phyloP scores from a whole-genome alignment of 2,113 vertebrate genomes.

The human region DNA sequence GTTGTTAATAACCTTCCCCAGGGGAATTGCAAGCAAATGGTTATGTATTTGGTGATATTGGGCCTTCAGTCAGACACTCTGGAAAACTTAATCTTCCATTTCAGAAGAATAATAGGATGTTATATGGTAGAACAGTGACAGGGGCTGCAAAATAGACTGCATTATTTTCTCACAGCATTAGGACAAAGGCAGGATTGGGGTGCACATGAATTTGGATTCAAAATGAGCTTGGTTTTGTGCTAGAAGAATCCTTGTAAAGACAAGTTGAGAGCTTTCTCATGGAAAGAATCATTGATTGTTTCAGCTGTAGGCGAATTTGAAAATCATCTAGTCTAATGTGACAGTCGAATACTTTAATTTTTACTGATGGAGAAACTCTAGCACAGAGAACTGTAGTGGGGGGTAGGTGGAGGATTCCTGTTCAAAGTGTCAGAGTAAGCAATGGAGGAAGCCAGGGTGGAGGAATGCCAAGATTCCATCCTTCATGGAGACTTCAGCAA shows the following conservation, averaged over 20 bases:
- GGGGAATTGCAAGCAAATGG: slow-evolving; percentile 79
- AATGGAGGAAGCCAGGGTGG: background rate
- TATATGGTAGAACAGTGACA: slow-evolving; percentile 58
- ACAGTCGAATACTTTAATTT: background rate
- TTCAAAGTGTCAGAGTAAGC: background rate
- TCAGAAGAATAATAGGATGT: slow-evolving; percentile 69
- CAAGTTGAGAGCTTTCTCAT: background rate
- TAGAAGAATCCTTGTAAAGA: background rate
- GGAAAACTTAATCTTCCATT: slow-evolving; percentile 77
- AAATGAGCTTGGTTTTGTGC: background rate
- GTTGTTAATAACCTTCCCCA: slow-evolving; percentile 83
- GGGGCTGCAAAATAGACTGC: slow-evolving; percentile 16
- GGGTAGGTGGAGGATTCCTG: background rate
- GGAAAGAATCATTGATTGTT: background rate
- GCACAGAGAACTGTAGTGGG: background rate
- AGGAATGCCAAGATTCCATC: background rate
- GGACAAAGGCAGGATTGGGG: background rate
- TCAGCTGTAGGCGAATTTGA: background rate
- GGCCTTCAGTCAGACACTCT: slow-evolving; percentile 67
- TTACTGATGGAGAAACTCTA: background rate
- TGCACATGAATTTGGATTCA: background rate
- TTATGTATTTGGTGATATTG: slow-evolving; percentile 80
- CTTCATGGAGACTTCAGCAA: background rate
- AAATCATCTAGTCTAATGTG: background rate
- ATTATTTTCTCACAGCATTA: background rate